Evolutionary conservation across 2,113 vertebrate species (phyloP).

Genomic region (Acanthochromis polyacanthus): DNA sequence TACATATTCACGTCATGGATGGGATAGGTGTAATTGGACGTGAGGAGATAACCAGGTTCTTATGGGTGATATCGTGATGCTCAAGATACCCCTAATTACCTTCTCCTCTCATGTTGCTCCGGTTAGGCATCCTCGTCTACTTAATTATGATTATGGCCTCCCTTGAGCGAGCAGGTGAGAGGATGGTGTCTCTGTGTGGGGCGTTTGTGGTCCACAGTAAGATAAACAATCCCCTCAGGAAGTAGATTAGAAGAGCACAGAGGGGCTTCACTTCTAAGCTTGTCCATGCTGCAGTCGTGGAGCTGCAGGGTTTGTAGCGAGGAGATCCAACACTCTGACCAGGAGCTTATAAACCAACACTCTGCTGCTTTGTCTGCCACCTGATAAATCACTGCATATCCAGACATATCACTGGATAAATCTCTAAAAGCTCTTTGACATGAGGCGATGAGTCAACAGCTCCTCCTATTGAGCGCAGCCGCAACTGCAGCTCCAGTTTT

Average conservation of each 20-base stretch:
- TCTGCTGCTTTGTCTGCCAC: conserved; percentile 3
- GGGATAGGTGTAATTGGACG: conserved; percentile 60
- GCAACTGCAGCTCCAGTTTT: conserved; percentile 32
- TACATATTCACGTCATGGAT: conserved; percentile 39
- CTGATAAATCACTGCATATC: conserved; percentile 13
- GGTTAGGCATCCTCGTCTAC: conserved; percentile 55
- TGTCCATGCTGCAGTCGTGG: neutral
- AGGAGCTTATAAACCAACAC: neutral
- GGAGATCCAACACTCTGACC: conserved; percentile 21
- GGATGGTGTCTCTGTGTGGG: conserved; percentile 24
- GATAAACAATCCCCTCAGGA: conserved; percentile 10
- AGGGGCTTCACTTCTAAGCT: neutral
- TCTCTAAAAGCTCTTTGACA: neutral
- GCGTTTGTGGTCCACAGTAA: conserved; percentile 24
- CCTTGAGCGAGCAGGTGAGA: conserved; percentile 63
- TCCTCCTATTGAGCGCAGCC: conserved; percentile 73
- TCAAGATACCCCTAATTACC: conserved; percentile 70
- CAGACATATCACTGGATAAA: neutral
- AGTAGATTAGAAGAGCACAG: conserved; percentile 30
- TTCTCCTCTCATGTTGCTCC: conserved; percentile 60
- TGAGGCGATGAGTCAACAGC: conserved; percentile 72
- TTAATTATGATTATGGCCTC: conserved; percentile 67
- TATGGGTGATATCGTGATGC: conserved; percentile 62
- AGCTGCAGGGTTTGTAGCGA: conserved; percentile 21
- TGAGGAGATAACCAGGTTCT: conserved; percentile 60